Percentiles rank a stretch among this genome's conserved stretches.
Conservation (phyloP, 2,113 vertebrate species). For the Pterocles burchelli region DNA sequence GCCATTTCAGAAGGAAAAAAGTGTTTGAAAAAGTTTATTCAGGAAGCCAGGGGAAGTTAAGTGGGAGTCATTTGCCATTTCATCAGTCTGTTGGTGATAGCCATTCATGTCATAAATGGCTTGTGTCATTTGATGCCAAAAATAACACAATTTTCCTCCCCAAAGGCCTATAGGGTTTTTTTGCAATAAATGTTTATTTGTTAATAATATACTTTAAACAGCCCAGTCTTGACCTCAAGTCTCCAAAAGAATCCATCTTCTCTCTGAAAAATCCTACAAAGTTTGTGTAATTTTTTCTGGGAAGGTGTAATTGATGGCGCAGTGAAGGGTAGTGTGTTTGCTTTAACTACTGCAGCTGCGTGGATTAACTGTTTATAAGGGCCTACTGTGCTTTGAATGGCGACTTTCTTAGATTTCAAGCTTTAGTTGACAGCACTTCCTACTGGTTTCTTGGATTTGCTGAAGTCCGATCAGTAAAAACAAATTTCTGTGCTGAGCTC, state of each 20-base stretch:
- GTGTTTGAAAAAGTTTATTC: constrained; percentile 75
- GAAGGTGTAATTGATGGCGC: constrained; percentile 82
- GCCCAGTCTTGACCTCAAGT: constrained; percentile 80
- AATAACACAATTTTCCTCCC: constrained; percentile 81
- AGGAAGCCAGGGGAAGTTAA: constrained; percentile 78
- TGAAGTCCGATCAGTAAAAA: constrained; percentile 69
- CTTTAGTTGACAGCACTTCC: constrained; percentile 78
- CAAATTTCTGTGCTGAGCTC: constrained; percentile 59
- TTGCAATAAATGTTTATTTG: constrained; percentile 86
- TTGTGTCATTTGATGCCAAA: constrained; percentile 85
- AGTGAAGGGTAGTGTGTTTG: constrained; percentile 82
- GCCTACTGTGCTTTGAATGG: constrained; percentile 73
- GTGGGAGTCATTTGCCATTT: constrained; percentile 77
- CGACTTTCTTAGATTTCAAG: constrained; percentile 76
- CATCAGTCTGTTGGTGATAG: constrained; percentile 75
- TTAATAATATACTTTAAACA: constrained; percentile 84
- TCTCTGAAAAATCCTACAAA: constrained; percentile 77
- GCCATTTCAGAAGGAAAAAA: constrained; percentile 67
- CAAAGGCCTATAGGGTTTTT: constrained; percentile 77
- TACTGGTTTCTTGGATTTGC: constrained; percentile 68
- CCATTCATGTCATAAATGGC: constrained; percentile 81
- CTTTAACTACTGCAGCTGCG: constrained; percentile 79
- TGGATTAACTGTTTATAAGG: constrained; percentile 76
- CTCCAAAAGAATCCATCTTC: constrained; percentile 83
- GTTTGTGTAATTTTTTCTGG: constrained; percentile 81